Percentiles rank a stretch among this genome's conserved stretches.
phyloP scores from a whole-genome alignment of 1,140 invertebrate genomes.

The Drosophila kanapiae region DNA sequence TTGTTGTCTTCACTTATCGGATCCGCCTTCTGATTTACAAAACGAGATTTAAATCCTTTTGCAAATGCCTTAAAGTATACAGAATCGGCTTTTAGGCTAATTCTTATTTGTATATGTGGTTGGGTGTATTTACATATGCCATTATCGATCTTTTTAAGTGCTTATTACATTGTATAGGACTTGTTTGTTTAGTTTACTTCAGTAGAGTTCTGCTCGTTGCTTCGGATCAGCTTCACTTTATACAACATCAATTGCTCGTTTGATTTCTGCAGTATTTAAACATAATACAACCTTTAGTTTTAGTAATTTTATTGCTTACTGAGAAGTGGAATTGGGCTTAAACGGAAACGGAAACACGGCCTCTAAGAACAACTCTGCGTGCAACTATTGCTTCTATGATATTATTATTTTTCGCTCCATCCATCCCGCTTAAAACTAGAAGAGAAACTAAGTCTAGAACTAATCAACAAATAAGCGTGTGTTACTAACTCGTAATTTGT shows the following conservation, averaged over 20 bases:
- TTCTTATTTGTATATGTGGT: constrained; percentile 40
- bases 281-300: constrained; percentile 80
- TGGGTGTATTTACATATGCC: constrained; percentile 50
- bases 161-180: constrained; percentile 68
- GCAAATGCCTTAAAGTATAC: constrained; percentile 56
- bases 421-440: constrained; percentile 69
- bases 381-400: constrained; percentile 56
- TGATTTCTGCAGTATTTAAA: constrained; percentile 63
- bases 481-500: constrained; percentile 80
- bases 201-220: constrained; percentile 36
- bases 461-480: constrained; percentile 85
- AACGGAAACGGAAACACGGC: constrained; percentile 31
- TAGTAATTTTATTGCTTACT: constrained; percentile 53
- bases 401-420: constrained; percentile 44
- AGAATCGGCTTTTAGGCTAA: constrained; percentile 34
- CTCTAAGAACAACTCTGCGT: constrained; percentile 47
- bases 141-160: constrained; percentile 48
- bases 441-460: constrained; percentile 81
- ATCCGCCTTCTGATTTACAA: constrained; percentile 30
- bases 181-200: constrained; percentile 55
- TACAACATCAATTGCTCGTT: constrained; percentile 21
- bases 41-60: constrained; percentile 59
- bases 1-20: constrained; percentile 46
- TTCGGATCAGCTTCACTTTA: constrained; percentile 25
- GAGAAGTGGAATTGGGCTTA: constrained; percentile 14